A percentile compares a stretch with the other conserved stretches of the same genome.
Evolutionary conservation across 2,113 vertebrate species (phyloP).

Genomic region (Cyanoliseus patagonus): DNA sequence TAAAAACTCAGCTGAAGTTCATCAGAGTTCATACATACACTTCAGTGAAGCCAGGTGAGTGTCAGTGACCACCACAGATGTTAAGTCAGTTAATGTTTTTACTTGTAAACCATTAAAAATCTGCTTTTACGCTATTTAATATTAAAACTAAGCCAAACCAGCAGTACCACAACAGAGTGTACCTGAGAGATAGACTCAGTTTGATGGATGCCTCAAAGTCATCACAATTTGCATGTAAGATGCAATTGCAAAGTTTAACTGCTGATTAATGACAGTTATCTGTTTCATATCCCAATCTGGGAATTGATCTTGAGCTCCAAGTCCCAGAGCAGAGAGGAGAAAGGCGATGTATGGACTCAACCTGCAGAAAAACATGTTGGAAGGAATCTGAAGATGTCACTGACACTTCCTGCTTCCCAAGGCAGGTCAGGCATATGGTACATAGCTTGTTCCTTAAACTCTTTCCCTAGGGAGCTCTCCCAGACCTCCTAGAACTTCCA

Average conservation of each 20-base stretch:
- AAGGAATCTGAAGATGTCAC: neutral
- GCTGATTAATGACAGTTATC: neutral
- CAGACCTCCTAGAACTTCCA: neutral
- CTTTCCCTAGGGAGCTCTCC: neutral
- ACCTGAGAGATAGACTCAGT: neutral
- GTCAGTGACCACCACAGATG: neutral
- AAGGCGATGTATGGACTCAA: neutral
- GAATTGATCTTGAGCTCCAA: neutral
- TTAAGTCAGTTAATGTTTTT: neutral
- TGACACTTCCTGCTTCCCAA: neutral
- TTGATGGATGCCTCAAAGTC: neutral
- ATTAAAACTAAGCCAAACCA: neutral
- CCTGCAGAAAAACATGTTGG: neutral
- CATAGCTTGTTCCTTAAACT: neutral
- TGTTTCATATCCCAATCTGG: neutral
- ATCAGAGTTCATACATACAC: neutral
- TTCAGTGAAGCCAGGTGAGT: neutral
- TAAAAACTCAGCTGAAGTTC: neutral
- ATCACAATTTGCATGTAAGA: neutral
- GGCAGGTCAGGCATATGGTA: accelerated
- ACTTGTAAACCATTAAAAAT: neutral
- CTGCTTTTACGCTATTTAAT: neutral
- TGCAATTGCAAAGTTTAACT: neutral
- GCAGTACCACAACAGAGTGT: neutral
- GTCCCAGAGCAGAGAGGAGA: neutral